Evolutionary conservation across 2,888 invertebrate species (phyloP), one percentile per base, ranked within the genome.

Genomic region (Philonicus albiceps): DNA sequence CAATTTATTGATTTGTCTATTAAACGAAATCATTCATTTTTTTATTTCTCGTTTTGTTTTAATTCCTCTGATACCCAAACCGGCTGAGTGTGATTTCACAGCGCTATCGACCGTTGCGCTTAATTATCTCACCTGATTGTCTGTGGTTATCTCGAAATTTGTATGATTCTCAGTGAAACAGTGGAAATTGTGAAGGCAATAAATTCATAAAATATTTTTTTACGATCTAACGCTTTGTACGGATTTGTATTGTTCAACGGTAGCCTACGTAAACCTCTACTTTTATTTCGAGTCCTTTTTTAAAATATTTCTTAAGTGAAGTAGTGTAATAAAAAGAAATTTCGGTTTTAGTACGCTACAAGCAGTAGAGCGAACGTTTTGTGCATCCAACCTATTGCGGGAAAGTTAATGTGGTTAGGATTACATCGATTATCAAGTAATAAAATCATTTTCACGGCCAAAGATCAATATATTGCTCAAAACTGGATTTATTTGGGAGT

Each of bases 401-500:
- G 2, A 19, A 19, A 22, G 22, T 55, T n/a, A 1, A 55, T 55
- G 55, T 22, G n/a, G n/a, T n/a, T 64, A 8, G 64, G 64, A 64
- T 64, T 64, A 22, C 64, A 64, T 11, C 64, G 11, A 55, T 55
- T 8, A 0, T 11, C 11, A 8, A 27, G 64, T 64, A 27, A 22
- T 49, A 7, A 27, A 53, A 16, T 2, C 1, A 76, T 40, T 76
- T 11, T 30, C 27, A n/a, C 30, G 30, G 49, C 7, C 22, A 37
- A 27, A 49, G 22, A 8, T 64, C 81, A 16, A 64, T 22, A 40
- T 40, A 85, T 72, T 27, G 19, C 16, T 31, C 22, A 43, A 85
- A 85, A 75, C 85, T 85, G 85, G 85, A 85, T 85, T 75, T 74
- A 49, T 85, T 72, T 75, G 43, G 74, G 53, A 74, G 73, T 22